Conservation (phyloP, 1,140 invertebrate genomes). For the Cylas formicarius region DNA sequence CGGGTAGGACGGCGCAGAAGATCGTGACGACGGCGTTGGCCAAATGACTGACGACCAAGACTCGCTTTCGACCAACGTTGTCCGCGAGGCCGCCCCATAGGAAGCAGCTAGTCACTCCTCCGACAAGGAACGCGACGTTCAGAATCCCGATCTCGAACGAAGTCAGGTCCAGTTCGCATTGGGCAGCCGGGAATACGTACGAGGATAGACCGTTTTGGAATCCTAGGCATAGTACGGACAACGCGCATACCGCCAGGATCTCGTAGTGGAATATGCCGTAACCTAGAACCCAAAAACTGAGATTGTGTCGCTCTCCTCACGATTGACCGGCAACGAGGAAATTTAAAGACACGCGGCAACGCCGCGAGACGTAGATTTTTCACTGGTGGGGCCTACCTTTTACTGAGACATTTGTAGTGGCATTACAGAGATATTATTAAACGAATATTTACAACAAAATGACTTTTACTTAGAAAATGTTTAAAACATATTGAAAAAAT, state of each 20-base stretch:
- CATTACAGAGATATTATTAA: too few species aligned
- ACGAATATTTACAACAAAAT: too few species aligned
- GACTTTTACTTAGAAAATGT: too few species aligned
- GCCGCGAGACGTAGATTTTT: too few species aligned
- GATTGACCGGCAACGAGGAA: too few species aligned
- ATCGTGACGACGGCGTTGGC: constrained; percentile 50
- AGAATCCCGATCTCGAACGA: constrained; percentile 37
- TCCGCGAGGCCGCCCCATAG: constrained; percentile 41
- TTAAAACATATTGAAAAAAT: too few species aligned
- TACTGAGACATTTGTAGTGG: too few species aligned
- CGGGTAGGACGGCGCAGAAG: constrained; percentile 42
- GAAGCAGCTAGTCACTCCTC: constrained; percentile 37
- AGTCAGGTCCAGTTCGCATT: constrained; percentile 40
- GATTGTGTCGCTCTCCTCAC: too few species aligned
- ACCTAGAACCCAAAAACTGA: constrained; percentile 33
- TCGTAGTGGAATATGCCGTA: constrained; percentile 39
- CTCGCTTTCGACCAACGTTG: constrained; percentile 37
- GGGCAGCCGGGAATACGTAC: constrained; percentile 43
- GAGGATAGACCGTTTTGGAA: constrained; percentile 55
- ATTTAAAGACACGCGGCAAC: too few species aligned
- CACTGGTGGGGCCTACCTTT: too few species aligned
- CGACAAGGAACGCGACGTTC: constrained; percentile 36
- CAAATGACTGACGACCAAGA: constrained; percentile 52
- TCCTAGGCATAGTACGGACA: constrained; percentile 41
- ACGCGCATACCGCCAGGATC: constrained; percentile 35